Conservation (phyloP, 2,888 invertebrate species). For the Sicus ferrugineus region DNA sequence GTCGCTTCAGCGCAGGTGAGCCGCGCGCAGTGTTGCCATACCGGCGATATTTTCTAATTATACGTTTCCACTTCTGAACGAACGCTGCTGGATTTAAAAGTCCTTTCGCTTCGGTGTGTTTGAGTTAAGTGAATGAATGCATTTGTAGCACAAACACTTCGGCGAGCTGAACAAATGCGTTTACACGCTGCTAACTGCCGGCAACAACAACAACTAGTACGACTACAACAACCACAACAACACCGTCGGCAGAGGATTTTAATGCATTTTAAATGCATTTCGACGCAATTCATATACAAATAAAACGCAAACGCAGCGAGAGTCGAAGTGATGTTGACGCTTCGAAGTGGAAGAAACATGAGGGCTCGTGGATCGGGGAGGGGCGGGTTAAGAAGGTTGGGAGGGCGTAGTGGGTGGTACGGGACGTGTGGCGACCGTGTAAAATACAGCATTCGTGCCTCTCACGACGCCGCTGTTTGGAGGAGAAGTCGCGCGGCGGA, state of each 20-base stretch:
- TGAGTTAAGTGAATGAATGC: neutral
- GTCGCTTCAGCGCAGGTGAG: too few relatives aligned
- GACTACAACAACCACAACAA: neutral
- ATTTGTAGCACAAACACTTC: neutral
- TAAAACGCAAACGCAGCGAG: neutral
- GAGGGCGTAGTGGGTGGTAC: too few relatives aligned
- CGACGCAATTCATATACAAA: conserved; percentile 3
- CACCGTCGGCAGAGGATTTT: conserved; percentile 1
- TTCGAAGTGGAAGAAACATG: conserved; percentile 5
- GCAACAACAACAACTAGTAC: too few relatives aligned
- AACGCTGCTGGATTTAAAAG: neutral
- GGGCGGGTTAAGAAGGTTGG: too few relatives aligned
- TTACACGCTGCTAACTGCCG: neutral
- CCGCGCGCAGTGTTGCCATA: too few relatives aligned
- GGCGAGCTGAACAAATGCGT: neutral
- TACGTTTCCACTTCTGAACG: neutral
- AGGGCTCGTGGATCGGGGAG: neutral
- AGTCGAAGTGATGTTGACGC: neutral
- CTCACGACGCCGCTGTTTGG: neutral
- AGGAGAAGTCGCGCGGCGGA: neutral
- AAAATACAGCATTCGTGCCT: neutral
- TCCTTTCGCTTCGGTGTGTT: neutral
- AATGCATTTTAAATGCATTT: conserved; percentile 18
- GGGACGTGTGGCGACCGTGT: neutral
- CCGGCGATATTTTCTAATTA: neutral